phyloP scores from a whole-genome alignment of 2,888 invertebrate genomes.

The Apodemia hepburni region DNA sequence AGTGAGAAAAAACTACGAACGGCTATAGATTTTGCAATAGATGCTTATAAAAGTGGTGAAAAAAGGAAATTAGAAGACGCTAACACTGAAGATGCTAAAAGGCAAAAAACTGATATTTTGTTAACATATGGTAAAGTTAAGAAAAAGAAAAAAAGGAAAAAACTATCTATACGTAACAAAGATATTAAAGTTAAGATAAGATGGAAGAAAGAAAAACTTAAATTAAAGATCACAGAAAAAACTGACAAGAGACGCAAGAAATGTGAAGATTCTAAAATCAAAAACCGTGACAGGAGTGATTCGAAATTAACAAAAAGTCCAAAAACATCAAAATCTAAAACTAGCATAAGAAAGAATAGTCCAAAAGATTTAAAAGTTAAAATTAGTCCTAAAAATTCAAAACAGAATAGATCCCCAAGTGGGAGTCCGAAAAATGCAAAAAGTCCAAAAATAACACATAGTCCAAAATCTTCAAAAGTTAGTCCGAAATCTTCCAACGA shows the following conservation, averaged over 20 bases:
- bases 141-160: not conserved
- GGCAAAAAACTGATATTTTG: not conserved
- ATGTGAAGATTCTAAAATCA: not conserved
- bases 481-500: not conserved
- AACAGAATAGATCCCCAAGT: not conserved
- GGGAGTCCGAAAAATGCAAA: too few species aligned
- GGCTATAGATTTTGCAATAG: not conserved
- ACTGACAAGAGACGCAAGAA: not conserved
- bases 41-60: not conserved
- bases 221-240: not conserved
- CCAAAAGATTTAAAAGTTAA: too few species aligned
- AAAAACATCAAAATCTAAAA: too few species aligned
- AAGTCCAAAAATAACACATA: not conserved
- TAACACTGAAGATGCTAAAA: not conserved
- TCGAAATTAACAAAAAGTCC: not conserved
- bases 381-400: not conserved
- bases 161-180: not conserved
- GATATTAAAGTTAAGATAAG: slow-evolving; percentile 6
- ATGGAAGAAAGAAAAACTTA: not conserved
- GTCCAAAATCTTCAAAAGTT: slow-evolving; percentile 13
- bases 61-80: not conserved
- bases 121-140: not conserved
- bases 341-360: too few species aligned
- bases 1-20: not conserved
- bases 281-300: not conserved